Evolutionary conservation across 2,797 vertebrate genomes (phyloP), one percentile per base, ranked within the genome.

Genomic region (Hydrolagus colliei): DNA sequence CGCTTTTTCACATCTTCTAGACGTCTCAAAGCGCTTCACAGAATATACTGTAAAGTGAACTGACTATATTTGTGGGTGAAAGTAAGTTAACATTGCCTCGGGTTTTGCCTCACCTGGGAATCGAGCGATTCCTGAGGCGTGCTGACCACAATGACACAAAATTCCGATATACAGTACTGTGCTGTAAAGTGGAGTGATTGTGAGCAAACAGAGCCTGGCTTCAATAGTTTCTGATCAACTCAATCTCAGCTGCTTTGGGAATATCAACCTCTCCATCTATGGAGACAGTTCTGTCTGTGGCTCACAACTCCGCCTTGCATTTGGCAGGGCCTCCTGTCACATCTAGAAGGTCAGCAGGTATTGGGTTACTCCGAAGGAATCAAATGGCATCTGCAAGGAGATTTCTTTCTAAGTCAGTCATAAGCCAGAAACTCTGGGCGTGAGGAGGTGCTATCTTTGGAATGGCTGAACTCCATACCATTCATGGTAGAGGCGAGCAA

Each of bases 331-430:
- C 79, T 84, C 32, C 79, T 84, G 65, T 84, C 20, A 35, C 65
- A 68, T 65, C 87, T 87, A 87, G 82, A 86, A 84, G 22, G 75
- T 78, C 86, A 52, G 86, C n/a, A 72, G 88, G 79, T 93, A 93
- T 94, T 89, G 88, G 74, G 90, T 94, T 95, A 91, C 94, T 87
- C 86, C 85, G 79, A 90, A 89, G 86, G 89, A 88, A 87, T 90
- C 86, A 89, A 86, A 88, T 89, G 87, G 72, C 41, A 73, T 88
- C 85, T 86, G 88, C 72, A 86, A 88, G 87, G 88, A 87, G 84
- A 85, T 86, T 68, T 41, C 88, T 22, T 86, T 88, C 93, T 95
- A 95, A 93, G 91, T 93, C 91, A 93, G 92, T 91, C 92, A 87
- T 0, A 71, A 86, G 80, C 87, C 78, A 89, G 85, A n/a, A 32